Evolutionary conservation across 1,140 invertebrate genomes (phyloP), one percentile per base, ranked within the genome.

Genomic region (Hyles vespertilio): DNA sequence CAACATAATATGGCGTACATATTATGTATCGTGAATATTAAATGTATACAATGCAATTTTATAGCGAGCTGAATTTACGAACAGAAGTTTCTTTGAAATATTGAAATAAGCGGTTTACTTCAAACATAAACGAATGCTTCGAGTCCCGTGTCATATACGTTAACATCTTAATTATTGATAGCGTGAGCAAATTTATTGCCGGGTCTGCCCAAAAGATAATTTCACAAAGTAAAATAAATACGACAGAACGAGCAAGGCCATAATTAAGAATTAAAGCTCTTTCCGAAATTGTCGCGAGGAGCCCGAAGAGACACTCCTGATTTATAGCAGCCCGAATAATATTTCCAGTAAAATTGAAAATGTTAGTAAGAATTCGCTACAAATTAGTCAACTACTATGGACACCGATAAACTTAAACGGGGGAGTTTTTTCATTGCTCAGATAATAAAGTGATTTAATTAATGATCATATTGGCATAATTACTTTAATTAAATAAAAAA

Each of bases 251-350:
- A 74, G 67, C 72, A 72, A 69, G 66, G 57, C 69, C 71, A 80
- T 83, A 81, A 85, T 83, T 85, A 85, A 85, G 79, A 75, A 81
- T 81, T 81, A 77, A 79, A 81, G 66, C 66, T 74, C 68, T 64
- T 76, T 63, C 69, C 63, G 57, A 79, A 79, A 72, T 77, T 76
- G 72, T 77, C 72, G 69, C 67, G 56, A 67, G 63, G 45, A 66
- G 67, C 65, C 58, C 36, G 61, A 65, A 58, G 66, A 70, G 61
- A 61, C 45, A 56, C 55, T 51, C 53, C 66, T 81, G 74, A 85
- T 85, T 83, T 85, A 85, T 81, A 47, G 63, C 69, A 32, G 32
- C 36, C 54, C 71, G 62, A 75, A 71, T 72, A 72, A 78, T 75
- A 72, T 74, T 74, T 75, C 70, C 65, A 72, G 65, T 66, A 70